These are phyloP conservation scores for Harpalus rufipes DNA, from an alignment of 2,888 invertebrate genomes.

Conservation along the genomic window DNA sequence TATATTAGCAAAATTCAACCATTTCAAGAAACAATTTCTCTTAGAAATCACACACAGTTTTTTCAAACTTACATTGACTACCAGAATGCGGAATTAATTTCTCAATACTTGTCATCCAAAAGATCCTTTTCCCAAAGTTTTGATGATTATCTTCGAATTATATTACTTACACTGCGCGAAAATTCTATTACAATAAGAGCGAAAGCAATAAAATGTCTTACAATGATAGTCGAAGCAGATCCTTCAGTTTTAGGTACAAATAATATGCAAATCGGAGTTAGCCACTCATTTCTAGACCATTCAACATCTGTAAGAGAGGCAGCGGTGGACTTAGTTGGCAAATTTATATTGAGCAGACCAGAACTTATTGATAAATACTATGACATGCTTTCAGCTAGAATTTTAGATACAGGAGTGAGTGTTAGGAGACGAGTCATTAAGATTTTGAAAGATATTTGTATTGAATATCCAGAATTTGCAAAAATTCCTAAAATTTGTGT, in stretches of 20 bases:
- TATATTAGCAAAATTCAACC: conserved; percentile 91
- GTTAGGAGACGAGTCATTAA: conserved; percentile 99
- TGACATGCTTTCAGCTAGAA: conserved; percentile 94
- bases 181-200: conserved; percentile 97
- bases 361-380: conserved; percentile 99
- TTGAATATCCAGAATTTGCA: conserved; percentile 96
- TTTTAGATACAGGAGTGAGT: conserved; percentile 99
- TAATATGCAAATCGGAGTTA: conserved; percentile 98
- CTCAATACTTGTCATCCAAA: conserved; percentile 97
- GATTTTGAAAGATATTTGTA: conserved; percentile 98
- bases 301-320: conserved; percentile 99
- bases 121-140: conserved; percentile 98
- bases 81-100: conserved; percentile 93
- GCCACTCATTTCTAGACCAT: conserved; percentile 96
- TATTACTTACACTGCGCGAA: conserved; percentile 92
- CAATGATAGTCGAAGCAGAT: conserved; percentile 99
- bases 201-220: conserved; percentile 99
- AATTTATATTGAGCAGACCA: conserved; percentile 97
- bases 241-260: conserved; percentile 92
- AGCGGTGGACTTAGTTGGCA: conserved; percentile 98
- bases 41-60: conserved; percentile 88
- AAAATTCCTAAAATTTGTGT: conserved; percentile 99
- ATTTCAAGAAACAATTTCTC: conserved; percentile 83
- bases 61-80: conserved; percentile 96
- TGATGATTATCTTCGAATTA: conserved; percentile 92